Evolutionary conservation across 2,113 vertebrate genomes (phyloP).

Genomic region (Fulica atra): DNA sequence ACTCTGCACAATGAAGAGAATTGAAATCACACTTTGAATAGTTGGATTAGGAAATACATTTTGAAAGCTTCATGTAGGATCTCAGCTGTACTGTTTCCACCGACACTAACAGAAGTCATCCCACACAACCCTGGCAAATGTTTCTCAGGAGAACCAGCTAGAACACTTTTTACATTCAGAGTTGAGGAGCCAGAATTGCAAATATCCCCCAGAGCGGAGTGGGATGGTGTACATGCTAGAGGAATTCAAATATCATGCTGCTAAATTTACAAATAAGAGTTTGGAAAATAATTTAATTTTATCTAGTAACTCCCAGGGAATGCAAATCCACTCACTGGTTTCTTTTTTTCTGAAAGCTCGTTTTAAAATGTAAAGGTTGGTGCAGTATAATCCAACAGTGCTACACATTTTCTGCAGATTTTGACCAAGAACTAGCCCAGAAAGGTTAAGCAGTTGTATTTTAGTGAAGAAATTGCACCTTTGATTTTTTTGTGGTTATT

Average conservation of each 20-base stretch:
- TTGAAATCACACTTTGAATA: background rate
- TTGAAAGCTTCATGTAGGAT: slow-evolving; percentile 19
- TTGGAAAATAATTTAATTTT: background rate
- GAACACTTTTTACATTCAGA: background rate
- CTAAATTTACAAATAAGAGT: background rate
- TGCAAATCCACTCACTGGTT: background rate
- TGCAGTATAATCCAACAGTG: background rate
- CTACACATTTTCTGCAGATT: background rate
- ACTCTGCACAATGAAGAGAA: background rate
- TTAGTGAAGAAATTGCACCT: background rate
- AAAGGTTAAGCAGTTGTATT: background rate
- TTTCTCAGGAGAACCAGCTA: background rate
- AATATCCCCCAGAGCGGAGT: background rate
- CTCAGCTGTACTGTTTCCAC: background rate
- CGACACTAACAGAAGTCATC: background rate
- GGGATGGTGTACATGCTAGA: background rate
- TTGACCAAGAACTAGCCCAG: background rate
- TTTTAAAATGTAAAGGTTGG: background rate
- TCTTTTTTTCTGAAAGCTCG: background rate
- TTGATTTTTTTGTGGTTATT: background rate
- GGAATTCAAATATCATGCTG: background rate
- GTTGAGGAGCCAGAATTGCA: background rate
- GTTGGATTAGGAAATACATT: background rate
- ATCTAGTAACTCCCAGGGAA: background rate
- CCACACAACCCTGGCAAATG: background rate